Evolutionary conservation across 2,113 vertebrate species (phyloP).

Genomic region (Xiphorhynchus elegans): DNA sequence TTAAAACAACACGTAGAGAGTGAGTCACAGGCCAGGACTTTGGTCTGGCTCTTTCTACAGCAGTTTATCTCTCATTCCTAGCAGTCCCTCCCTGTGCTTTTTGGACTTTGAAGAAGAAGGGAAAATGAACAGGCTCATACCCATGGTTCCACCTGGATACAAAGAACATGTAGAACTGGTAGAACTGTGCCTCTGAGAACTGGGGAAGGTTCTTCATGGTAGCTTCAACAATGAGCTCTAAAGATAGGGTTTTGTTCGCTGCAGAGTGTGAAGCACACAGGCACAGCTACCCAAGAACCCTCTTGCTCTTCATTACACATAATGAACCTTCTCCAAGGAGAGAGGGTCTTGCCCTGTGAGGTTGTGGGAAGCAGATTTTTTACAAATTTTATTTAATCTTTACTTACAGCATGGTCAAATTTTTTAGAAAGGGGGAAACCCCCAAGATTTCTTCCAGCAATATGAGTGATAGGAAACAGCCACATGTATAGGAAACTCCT

Average conservation of each 20-base stretch:
- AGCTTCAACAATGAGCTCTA: not conserved
- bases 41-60: not conserved
- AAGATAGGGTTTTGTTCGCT: not conserved
- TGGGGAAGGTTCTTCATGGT: not conserved
- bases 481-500: not conserved
- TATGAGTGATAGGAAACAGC: not conserved
- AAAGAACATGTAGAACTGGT: not conserved
- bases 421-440: not conserved
- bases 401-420: not conserved
- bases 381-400: not conserved
- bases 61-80: not conserved
- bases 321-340: not conserved
- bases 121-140: not conserved
- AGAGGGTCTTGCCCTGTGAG: not conserved
- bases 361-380: not conserved
- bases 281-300: not conserved
- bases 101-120: not conserved
- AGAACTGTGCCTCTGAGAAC: not conserved
- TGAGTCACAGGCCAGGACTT: not conserved
- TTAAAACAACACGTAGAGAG: not conserved
- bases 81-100: not conserved
- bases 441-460: not conserved
- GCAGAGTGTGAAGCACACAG: not conserved
- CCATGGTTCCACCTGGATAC: not conserved
- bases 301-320: not conserved